Evolutionary conservation across 2,113 vertebrate species (phyloP).

Genomic region (Passer montanus): DNA sequence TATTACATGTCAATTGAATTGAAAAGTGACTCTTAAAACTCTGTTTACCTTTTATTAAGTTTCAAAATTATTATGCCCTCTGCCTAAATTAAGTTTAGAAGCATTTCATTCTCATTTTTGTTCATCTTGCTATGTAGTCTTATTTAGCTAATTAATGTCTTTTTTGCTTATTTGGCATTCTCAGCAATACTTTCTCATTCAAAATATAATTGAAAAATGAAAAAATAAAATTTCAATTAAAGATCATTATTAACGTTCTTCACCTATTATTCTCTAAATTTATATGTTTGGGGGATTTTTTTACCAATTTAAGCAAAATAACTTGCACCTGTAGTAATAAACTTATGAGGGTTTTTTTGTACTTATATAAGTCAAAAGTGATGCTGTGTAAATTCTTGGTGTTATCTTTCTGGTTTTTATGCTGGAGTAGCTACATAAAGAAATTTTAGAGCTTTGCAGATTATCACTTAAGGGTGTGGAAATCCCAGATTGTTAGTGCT

Average conservation of each 20-base stretch:
- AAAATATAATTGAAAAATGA: not conserved
- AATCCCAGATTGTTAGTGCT: not conserved
- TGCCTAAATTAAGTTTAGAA: constrained; percentile 26
- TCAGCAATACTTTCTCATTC: not conserved
- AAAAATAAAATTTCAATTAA: not conserved
- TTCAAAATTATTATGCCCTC: not conserved
- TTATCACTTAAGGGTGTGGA: not conserved
- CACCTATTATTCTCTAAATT: not conserved
- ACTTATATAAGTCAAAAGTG: not conserved
- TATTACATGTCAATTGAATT: not conserved
- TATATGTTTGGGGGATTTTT: not conserved
- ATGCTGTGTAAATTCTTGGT: not conserved
- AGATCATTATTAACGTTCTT: not conserved
- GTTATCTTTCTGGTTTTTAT: not conserved
- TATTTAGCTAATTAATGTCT: not conserved
- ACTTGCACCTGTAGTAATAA: not conserved
- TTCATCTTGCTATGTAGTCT: not conserved
- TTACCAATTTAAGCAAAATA: not conserved
- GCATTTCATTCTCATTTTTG: constrained; percentile 18
- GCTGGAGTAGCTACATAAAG: not conserved
- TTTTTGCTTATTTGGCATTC: not conserved
- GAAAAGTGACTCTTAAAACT: constrained; percentile 33
- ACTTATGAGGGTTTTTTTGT: not conserved
- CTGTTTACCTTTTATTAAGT: constrained; percentile 1
- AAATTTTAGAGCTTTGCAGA: not conserved